Conservation (phyloP, 2,888 invertebrate species). For the Allygus modestus region DNA sequence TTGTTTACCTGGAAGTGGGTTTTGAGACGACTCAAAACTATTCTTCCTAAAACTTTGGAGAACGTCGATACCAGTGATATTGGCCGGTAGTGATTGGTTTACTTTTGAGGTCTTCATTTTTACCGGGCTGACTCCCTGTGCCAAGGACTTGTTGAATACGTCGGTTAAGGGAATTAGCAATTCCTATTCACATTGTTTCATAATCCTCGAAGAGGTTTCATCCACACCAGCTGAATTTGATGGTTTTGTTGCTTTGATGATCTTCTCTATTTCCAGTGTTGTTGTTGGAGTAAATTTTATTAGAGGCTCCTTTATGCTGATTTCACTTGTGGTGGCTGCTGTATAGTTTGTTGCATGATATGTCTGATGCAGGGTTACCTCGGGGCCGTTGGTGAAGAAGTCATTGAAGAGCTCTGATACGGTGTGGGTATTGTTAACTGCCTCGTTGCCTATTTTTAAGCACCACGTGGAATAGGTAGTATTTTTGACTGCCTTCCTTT, state of each 20-base stretch:
- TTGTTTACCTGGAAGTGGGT: neutral
- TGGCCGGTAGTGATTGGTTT: neutral
- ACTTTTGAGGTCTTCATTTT: conserved; percentile 13
- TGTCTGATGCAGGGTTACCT: neutral
- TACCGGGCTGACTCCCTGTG: neutral
- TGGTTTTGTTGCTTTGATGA: neutral
- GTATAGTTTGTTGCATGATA: neutral
- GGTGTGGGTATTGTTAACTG: neutral
- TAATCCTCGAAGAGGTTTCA: neutral
- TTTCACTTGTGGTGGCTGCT: neutral
- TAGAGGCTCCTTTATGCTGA: neutral
- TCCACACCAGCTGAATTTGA: neutral
- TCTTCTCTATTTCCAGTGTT: neutral
- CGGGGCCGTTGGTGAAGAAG: neutral
- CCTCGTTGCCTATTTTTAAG: neutral
- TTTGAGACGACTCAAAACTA: neutral
- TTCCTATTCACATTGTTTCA: neutral
- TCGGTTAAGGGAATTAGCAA: neutral
- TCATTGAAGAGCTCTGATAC: neutral
- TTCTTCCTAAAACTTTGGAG: neutral
- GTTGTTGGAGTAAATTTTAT: neutral
- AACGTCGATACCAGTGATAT: neutral
- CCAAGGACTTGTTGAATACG: neutral
- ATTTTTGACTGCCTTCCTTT: neutral
- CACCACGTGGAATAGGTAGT: neutral